Evolutionary conservation across 1,140 invertebrate species (phyloP), one percentile per base, ranked within the genome.

Genomic region (Lasaia peninsularis): DNA sequence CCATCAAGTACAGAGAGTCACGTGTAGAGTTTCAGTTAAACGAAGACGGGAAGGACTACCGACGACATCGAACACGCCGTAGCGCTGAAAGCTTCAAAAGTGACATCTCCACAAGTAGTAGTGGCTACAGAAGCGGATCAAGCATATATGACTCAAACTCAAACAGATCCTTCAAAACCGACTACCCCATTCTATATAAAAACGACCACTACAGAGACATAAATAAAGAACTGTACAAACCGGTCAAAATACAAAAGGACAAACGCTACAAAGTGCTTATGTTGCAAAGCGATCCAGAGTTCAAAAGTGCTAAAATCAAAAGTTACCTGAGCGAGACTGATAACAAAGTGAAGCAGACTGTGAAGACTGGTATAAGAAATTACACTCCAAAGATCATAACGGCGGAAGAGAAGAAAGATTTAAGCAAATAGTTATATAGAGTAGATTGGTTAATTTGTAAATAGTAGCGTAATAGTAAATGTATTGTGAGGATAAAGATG

Each of bases 371-470:
- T 7, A 92, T 93, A 64, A 89, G 92, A 60, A 93, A 93, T 75
- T 93, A 93, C 59, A 93, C 91, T 2, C 92, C 93, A 0, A 93
- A 93, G 72, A 93, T 92, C 18, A 73, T 93, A 18, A 89, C 89
- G 28, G 79, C 63, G 71, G 91, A 80, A 55, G 88, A 89, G 31
- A 78, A 88, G 37, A 83, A 89, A 49, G 80, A 74, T 67, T 87
- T 84, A 32, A 56, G 24, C 53, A 56, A 56, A 40, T 40, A 56
- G 86, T 85, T 84, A 66, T 88, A 82, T 65, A 63, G 71, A 67
- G 62, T 56, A 67, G 64, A 74, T 84, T 82, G 69, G 49, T 61
- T 84, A 80, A 77, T 73, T 79, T 83, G 80, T 86, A 85, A 62
- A 86, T 85, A 86, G 72, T 83, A 78, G 70, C 65, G 37, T 78